These are phyloP conservation scores for Aurelia aurita DNA, from an alignment of 30 jellyfish, hydroid and myxozoan genomes.

Conservation along the genomic window DNA sequence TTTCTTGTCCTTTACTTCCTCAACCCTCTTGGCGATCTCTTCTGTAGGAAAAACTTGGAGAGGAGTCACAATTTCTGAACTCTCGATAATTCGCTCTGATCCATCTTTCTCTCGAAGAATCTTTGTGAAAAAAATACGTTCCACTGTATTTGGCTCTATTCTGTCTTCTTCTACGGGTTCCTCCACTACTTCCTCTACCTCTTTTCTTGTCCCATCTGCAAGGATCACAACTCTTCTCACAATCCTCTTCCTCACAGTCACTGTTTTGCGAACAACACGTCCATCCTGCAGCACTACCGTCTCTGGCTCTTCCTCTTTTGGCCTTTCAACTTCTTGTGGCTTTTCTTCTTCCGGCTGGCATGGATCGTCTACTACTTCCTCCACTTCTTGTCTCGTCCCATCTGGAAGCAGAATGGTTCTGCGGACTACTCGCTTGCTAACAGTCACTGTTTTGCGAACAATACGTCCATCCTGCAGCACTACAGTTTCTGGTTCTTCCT, in stretches of 20 bases:
- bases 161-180: conserved; percentile 15
- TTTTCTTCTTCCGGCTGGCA: conserved; percentile 2
- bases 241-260: conserved; percentile 56
- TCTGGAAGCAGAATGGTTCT: conserved; percentile 53
- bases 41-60: not conserved
- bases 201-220: conserved; percentile 82
- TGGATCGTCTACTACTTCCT: conserved; percentile 52
- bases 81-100: conserved; percentile 23
- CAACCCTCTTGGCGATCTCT: not conserved
- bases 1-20: not conserved
- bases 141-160: not conserved
- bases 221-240: conserved; percentile 55
- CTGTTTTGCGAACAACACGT: conserved; percentile 36
- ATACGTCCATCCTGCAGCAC: conserved; percentile 42
- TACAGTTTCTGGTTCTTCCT: conserved; percentile 29
- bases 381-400: conserved; percentile 50
- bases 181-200: conserved; percentile 71
- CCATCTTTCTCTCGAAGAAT: conserved; percentile 14
- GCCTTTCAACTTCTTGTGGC: conserved; percentile 3
- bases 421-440: conserved; percentile 34
- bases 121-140: not conserved
- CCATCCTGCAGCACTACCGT: conserved; percentile 30
- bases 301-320: conserved; percentile 2
- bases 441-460: conserved; percentile 8
- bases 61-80: conserved; percentile 8